A percentile compares a stretch with the other conserved stretches of the same genome.
Conservation (phyloP, 2,797 vertebrate genomes). For the Neosilurus mollespiculum region DNA sequence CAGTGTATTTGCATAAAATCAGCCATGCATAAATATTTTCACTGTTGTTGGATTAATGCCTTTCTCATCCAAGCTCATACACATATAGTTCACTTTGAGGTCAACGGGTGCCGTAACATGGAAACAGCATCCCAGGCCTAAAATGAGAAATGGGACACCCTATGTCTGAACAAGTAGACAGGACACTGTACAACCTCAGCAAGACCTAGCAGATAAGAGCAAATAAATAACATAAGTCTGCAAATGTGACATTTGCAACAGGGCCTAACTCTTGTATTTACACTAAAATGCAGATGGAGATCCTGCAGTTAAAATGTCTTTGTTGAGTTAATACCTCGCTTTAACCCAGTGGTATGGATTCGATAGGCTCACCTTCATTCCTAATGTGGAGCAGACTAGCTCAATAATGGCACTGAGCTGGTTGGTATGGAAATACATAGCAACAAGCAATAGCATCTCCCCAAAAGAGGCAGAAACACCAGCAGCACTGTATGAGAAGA, state of each 20-base stretch:
- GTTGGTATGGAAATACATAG: constrained; percentile 99
- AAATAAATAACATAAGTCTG: background rate
- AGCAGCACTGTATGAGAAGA: constrained; percentile 80
- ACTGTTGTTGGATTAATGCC: background rate
- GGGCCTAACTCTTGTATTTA: background rate
- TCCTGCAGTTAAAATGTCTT: background rate
- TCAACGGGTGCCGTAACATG: background rate
- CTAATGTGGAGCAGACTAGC: constrained; percentile 96
- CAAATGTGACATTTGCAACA: background rate
- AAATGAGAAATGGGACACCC: background rate
- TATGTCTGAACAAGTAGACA: too few species aligned
- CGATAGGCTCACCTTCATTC: constrained; percentile 89
- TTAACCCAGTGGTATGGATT: background rate
- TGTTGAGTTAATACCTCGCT: background rate
- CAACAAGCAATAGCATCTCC: constrained; percentile 97
- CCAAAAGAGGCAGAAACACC: constrained; percentile 98
- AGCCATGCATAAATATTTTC: background rate
- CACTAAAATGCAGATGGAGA: background rate
- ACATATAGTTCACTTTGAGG: background rate
- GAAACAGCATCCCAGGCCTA: background rate
- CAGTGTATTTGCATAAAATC: too few species aligned
- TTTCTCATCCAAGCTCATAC: background rate
- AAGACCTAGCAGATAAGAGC: background rate
- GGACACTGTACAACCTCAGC: too few species aligned
- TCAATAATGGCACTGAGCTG: constrained; percentile 98